These are phyloP conservation scores for Chlorospingus flavigularis DNA, from an alignment of 2,797 vertebrate species.

Conservation along the genomic window DNA sequence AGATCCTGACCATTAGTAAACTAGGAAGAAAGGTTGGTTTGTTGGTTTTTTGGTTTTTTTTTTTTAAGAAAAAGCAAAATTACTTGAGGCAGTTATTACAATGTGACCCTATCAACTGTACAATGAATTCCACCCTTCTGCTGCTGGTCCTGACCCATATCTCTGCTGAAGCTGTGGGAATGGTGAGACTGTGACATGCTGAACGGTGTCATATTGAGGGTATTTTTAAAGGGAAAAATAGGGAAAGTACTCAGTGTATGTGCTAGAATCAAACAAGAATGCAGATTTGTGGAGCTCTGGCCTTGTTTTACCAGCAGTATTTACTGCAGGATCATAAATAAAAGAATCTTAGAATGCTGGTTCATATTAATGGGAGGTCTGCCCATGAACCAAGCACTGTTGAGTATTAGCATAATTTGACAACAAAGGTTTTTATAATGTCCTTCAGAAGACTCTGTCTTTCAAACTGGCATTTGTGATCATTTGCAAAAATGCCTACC, in stretches of 20 bases:
- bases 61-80: not conserved
- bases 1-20: not conserved
- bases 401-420: not conserved
- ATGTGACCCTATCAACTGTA: not conserved
- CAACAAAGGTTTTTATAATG: conserved; percentile 16
- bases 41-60: not conserved
- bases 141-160: conserved; percentile 4
- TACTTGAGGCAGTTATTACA: not conserved
- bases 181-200: conserved; percentile 40
- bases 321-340: not conserved
- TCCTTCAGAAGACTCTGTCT: conserved; percentile 16
- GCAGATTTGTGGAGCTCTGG: conserved; percentile 7
- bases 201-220: conserved; percentile 3
- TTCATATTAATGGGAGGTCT: conserved; percentile 3
- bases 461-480: conserved; percentile 43
- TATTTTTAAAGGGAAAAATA: conserved; percentile 12
- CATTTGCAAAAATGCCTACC: conserved; percentile 25
- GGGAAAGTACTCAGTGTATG: not conserved
- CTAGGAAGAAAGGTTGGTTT: not conserved
- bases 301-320: conserved; percentile 4
- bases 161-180: conserved; percentile 20
- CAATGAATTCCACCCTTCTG: not conserved
- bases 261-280: not conserved
- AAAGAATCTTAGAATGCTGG: not conserved
- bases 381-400: not conserved